Percentiles rank a stretch among this genome's conserved stretches.
Evolutionary conservation across 2,113 vertebrate genomes (phyloP).

Genomic region (Ailuropoda melanoleuca): DNA sequence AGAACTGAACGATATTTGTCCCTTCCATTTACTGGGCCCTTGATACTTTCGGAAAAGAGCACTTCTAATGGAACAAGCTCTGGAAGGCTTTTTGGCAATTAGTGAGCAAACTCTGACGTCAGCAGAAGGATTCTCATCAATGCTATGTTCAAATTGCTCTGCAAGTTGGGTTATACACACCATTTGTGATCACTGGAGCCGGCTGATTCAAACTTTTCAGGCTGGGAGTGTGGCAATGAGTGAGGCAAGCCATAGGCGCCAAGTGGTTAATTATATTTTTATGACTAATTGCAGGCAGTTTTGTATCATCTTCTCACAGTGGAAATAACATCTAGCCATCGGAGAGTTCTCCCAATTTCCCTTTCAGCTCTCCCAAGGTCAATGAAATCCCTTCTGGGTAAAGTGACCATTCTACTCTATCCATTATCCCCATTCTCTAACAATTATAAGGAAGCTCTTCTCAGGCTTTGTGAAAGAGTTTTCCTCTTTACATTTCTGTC

Average conservation of each 20-base stretch:
- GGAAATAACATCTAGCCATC: slow-evolving; percentile 35
- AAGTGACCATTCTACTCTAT: not conserved
- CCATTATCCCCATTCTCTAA: not conserved
- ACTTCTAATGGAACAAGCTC: slow-evolving; percentile 10
- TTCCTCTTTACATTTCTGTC: not conserved
- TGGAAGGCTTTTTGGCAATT: not conserved
- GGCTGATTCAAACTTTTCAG: slow-evolving; percentile 19
- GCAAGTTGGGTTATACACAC: not conserved
- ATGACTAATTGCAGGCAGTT: slow-evolving; percentile 46
- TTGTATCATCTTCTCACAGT: slow-evolving; percentile 3
- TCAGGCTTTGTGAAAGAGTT: not conserved
- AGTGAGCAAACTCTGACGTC: slow-evolving; percentile 14
- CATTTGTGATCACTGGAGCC: slow-evolving; percentile 46
- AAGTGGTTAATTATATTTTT: slow-evolving; percentile 36
- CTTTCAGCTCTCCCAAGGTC: slow-evolving; percentile 40
- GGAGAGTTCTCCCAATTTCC: not conserved
- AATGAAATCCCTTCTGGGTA: not conserved
- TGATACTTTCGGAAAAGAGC: slow-evolving; percentile 19
- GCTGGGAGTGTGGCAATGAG: slow-evolving; percentile 28
- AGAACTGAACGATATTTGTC: not conserved
- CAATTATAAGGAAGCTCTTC: not conserved
- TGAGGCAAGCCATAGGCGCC: slow-evolving; percentile 42
- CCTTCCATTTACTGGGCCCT: not conserved
- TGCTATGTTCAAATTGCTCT: not conserved
- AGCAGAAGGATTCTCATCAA: slow-evolving; percentile 23